Evolutionary conservation across 1,140 invertebrate species (phyloP).

Genomic region (Sipha flava): DNA sequence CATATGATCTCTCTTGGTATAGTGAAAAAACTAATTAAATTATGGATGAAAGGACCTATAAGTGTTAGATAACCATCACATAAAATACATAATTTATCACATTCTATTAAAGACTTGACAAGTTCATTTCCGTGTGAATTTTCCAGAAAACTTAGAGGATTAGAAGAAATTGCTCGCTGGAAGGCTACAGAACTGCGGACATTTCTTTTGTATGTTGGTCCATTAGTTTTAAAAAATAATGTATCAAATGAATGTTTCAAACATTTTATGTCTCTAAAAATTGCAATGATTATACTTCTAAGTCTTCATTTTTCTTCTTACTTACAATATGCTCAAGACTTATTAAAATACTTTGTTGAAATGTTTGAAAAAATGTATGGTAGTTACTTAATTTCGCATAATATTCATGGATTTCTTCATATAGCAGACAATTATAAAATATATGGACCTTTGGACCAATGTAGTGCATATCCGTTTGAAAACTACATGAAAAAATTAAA

Average conservation of each 20-base stretch:
- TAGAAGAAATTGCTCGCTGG: conserved; percentile 41
- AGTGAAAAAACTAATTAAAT: background rate
- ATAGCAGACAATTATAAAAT: conserved; percentile 27
- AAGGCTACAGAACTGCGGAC: conserved; percentile 45
- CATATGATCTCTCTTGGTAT: background rate
- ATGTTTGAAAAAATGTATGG: conserved; percentile 37
- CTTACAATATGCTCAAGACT: conserved; percentile 12
- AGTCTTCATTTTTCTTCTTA: background rate
- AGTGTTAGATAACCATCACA: background rate
- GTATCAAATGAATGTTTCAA: background rate
- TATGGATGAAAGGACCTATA: background rate
- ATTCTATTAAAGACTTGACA: background rate
- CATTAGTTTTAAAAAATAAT: conserved; percentile 38
- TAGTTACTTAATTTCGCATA: conserved; percentile 40
- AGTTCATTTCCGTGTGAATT: conserved; percentile 38
- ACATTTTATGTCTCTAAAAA: background rate
- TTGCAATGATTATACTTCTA: background rate
- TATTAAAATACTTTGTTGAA: background rate
- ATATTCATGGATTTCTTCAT: conserved; percentile 35
- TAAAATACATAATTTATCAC: background rate
- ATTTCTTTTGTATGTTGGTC: conserved; percentile 43
- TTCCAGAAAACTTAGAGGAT: conserved; percentile 39
- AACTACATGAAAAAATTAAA: background rate
- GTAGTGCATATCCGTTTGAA: background rate
- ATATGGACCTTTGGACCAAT: background rate